Base-by-base conservation (phyloP, 1,140 invertebrate species). In the Pseudomyrmex pallidus region DNA sequence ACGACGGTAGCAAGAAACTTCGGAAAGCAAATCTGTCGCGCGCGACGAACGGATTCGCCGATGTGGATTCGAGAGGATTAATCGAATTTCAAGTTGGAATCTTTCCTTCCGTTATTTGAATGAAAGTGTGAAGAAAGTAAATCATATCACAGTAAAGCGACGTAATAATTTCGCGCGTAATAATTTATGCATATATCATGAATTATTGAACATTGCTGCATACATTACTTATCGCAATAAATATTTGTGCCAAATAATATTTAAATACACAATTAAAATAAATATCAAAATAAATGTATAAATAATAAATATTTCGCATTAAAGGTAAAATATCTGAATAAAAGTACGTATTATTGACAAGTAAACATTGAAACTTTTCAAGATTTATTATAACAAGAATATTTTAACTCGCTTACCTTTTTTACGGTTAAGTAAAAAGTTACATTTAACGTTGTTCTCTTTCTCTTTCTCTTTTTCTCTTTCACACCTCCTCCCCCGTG, bases 371-470 rank as follows among this genome's bases (percentile, higher is more conserved):
- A 35, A 35, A 35, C 4, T 35, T 4, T 35, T 35, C 35, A 35
- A 35, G 35, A 35, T 35, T 52, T 52, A 52, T 52, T 52, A 22
- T 52, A 52, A 52, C 13, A 52, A 8, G 9, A 8, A 22, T 50
- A 35, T 80, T 35, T 35, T 17, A 35, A 80, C 54, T 44, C 66
- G 20, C 61, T 22, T 48, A 72, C 76, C 66, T 80, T 80, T 80
- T 80, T n/a, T 44, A 56, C 0, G 10, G 20, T 9, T 70, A 17
- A 25, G 25, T 25, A 25, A 50, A 50, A 80, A 80, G 76, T 80
- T 80, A 57, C 54, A 54, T 25, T 57, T 25, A 61, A 70, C 66
- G 20, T 48, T 56, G 62, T 35, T 52, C 10, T 20, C 25, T 7
- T 57, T 2, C 5, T 35, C 35, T 35, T 0, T 35, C 35, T 35